phyloP scores from a whole-genome alignment of 2,113 vertebrate genomes.

The Festucalex cinctus region DNA sequence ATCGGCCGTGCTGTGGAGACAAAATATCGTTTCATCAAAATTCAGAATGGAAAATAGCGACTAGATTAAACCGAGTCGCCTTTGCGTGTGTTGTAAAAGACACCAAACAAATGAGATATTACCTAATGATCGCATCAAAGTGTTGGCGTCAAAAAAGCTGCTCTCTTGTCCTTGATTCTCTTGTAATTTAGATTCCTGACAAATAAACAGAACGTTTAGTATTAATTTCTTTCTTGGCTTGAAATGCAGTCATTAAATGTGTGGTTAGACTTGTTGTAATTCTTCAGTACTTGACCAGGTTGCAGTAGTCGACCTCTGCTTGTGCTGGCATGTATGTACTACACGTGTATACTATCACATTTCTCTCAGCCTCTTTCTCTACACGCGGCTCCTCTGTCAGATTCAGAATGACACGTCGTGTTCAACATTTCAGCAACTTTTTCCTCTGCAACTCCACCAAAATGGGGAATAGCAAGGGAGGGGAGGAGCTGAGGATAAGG shows the following conservation, averaged over 20 bases:
- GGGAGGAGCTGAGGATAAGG: neutral
- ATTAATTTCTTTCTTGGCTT: neutral
- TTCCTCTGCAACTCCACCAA: constrained; percentile 60
- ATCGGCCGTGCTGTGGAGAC: constrained; percentile 22
- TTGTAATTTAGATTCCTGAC: neutral
- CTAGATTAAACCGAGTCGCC: constrained; percentile 1
- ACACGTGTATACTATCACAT: neutral
- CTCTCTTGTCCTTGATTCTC: neutral
- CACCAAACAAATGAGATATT: neutral
- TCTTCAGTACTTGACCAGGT: neutral
- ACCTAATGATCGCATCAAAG: neutral
- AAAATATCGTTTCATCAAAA: constrained; percentile 26
- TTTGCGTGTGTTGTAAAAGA: neutral
- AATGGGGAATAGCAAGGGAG: constrained; percentile 2
- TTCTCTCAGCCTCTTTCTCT: constrained; percentile 66
- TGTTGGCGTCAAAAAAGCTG: too few relatives aligned
- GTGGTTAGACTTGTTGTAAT: neutral
- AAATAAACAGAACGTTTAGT: too few relatives aligned
- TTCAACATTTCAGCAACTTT: constrained; percentile 68
- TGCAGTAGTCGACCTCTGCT: too few relatives aligned
- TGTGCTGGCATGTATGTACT: neutral
- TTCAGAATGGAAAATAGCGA: constrained; percentile 15
- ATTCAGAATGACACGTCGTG: constrained; percentile 67
- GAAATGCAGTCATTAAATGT: neutral
- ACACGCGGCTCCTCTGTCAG: constrained; percentile 68